Evolutionary conservation across 2,113 vertebrate species (phyloP), one percentile per base, ranked within the genome.

Genomic region (Coregonus clupeaformis): DNA sequence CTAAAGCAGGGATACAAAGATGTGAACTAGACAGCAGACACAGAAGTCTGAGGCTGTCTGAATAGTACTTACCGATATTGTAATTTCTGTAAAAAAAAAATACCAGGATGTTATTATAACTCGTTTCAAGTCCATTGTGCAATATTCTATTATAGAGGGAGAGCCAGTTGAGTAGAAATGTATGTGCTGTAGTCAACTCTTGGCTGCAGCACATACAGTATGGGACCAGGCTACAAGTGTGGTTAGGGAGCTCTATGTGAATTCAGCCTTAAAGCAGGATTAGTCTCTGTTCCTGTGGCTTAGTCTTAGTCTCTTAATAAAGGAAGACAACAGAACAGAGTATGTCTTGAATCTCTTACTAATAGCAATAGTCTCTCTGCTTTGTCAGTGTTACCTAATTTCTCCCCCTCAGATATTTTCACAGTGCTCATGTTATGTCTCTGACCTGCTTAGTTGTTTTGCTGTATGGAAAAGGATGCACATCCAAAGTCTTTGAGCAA

Each of bases 281-380:
- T 22, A 77, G 62, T 24, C 30, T 22, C 71, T 11, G 57, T 18
- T 72, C 57, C 36, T 27, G 6, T 66, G 63, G 62, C 65, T 25
- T 14, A 12, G 55, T 55, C 18, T 59, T 69, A 52, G 49, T 52
- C 49, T 59, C 65, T 32, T 68, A 18, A 20, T 42, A 36, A 4
- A 65, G 13, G 66, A 64, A 55, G 22, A 75, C 30, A 73, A 18
- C 2, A 62, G 6, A 77, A 75, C 70, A 62, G 55, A 25, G 27
- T 72, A 59, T 36, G 59, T 73, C 72, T 64, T 65, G 72, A 77
- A 80, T 73, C 70, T 82, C 18, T 85, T 80, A 77, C 85, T 84
- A 71, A 90, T 86, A 93, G 91, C 91, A 93, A 93, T 92, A 91
- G 87, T 84, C 69, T 67, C 87, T 78, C 84, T 90, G 84, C 75